Conservation (phyloP, 2,888 invertebrate genomes). For the Xestia xanthographa region DNA sequence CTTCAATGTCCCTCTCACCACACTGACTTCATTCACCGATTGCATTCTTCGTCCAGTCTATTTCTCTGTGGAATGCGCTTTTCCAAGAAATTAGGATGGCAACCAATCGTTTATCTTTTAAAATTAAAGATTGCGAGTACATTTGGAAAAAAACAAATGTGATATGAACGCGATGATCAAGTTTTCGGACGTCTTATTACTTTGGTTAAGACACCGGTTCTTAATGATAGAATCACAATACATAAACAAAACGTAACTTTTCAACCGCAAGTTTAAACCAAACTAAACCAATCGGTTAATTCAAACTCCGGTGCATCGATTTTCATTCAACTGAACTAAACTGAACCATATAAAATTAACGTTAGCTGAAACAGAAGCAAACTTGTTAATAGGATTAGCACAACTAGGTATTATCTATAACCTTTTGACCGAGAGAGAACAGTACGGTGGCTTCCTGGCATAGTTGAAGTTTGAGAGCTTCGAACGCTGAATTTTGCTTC, state of each 20-base stretch:
- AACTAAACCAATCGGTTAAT: constrained; percentile 21
- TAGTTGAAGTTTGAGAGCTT: constrained; percentile 33
- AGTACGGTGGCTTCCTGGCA: constrained; percentile 6
- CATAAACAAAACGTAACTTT: background rate
- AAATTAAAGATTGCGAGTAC: too few relatives aligned
- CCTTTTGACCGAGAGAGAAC: constrained; percentile 31
- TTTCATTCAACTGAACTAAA: constrained; percentile 36
- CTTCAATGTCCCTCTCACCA: too few relatives aligned
- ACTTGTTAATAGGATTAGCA: constrained; percentile 45
- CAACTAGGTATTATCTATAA: constrained; percentile 36
- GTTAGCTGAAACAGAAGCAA: constrained; percentile 22
- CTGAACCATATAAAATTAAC: constrained; percentile 46
- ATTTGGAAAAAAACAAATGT: too few relatives aligned
- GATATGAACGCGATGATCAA: too few relatives aligned
- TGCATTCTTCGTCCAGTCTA: too few relatives aligned
- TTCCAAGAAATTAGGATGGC: too few relatives aligned
- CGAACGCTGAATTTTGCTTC: constrained; percentile 4
- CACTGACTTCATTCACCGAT: too few relatives aligned
- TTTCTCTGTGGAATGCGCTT: too few relatives aligned
- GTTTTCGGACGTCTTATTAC: background rate
- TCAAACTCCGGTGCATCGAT: constrained; percentile 19
- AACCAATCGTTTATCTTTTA: too few relatives aligned
- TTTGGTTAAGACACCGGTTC: background rate
- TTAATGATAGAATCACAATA: too few relatives aligned
- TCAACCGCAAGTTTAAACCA: background rate